A percentile compares a stretch with the other conserved stretches of the same genome.
Conservation (phyloP, 2,888 invertebrate species). For the Amphimallon solstitiale region DNA sequence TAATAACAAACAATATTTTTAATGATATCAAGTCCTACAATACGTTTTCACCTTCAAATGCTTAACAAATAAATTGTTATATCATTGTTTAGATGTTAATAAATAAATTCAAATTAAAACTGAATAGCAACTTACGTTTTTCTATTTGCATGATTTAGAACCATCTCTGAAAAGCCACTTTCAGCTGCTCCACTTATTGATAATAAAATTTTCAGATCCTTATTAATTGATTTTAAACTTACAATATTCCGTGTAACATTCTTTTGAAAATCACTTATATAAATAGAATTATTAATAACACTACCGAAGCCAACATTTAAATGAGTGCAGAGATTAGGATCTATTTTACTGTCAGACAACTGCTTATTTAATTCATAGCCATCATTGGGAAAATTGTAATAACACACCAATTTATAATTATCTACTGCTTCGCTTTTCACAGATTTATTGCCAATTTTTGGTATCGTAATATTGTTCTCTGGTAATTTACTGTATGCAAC, state of each 20-base stretch:
- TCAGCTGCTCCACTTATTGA: constrained; percentile 76
- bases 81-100: too few species aligned
- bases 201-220: constrained; percentile 78
- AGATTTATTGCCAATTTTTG: constrained; percentile 42
- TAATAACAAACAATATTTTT: too few species aligned
- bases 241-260: constrained; percentile 50
- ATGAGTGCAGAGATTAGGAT: constrained; percentile 83
- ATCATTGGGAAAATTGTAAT: constrained; percentile 71
- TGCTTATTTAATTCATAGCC: constrained; percentile 51
- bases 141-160: constrained; percentile 74
- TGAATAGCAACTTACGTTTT: constrained; percentile 62
- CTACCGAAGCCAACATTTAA: constrained; percentile 81
- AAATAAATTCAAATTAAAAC: too few species aligned
- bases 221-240: constrained; percentile 69
- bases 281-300: constrained; percentile 71
- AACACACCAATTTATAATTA: constrained; percentile 70
- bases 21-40: too few species aligned
- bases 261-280: constrained; percentile 63
- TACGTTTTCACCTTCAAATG: too few species aligned
- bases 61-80: too few species aligned
- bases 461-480: constrained; percentile 41
- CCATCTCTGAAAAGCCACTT: constrained; percentile 77
- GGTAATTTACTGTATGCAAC: constrained; percentile 50
- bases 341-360: constrained; percentile 69
- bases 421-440: constrained; percentile 32